Evolutionary conservation across 2,113 vertebrate species (phyloP), one percentile per base, ranked within the genome.

Genomic region (Sinocyclocheilus maitianheensis): DNA sequence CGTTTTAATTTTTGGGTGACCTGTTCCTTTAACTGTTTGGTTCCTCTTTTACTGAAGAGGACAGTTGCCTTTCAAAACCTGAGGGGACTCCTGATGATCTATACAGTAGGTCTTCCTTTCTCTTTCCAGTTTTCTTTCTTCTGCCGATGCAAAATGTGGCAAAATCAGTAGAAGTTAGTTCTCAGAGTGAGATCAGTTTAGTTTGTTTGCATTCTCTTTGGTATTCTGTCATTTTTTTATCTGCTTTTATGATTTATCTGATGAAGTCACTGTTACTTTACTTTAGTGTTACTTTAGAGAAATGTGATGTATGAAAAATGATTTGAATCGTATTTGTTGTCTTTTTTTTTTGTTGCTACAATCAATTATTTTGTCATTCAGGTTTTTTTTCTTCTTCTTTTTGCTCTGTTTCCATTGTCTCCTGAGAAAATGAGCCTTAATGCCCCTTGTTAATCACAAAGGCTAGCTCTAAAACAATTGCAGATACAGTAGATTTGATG

Each of bases 121-220:
- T 65, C 24, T 65, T 1, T 5, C 24, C 12, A 65, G 62, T 65
- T 65, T 46, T 22, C 22, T 22, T 74, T 74, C 20, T 43, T 74
- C 20, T 74, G 37, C 20, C n/a, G 6, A 26, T 16, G n/a, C 74
- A 26, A 51, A 51, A 1, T 48, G 20, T 72, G 2, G 10, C 11
- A 76, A 76, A 46, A 20, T 12, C 20, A 12, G 1, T 30, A 77
- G 79, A 4, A 53, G 51, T 53, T 53, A 65, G 71, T 86, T 53
- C 4, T 79, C 78, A 84, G 86, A 78, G 55, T 83, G 78, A 75
- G 60, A 62, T 77, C 74, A 83, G 88, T 74, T 78, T 65, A 90
- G 84, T 90, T 77, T 34, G 20, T 26, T 34, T 26, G 18, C 24
- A 55, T 55, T 4, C 24, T 34, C 26, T 20, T 77, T 77, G 51